Base-by-base conservation (phyloP, 2,888 invertebrate species). In the Hybos culiciformis region DNA sequence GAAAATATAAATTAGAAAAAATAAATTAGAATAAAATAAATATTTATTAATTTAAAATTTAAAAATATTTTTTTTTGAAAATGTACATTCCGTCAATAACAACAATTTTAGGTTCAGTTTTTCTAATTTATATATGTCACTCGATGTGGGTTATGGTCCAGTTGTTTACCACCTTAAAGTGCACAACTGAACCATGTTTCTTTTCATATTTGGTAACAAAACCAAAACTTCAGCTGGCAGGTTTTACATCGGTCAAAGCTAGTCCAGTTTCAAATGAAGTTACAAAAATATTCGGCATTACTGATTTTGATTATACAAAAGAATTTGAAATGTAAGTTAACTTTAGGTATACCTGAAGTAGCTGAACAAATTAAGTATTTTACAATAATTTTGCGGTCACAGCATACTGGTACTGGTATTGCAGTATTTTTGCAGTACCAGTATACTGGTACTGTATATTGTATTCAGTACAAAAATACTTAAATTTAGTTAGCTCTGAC, bases 71-170 rank as follows among this genome's bases (percentile, higher is more conserved):
- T 68, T 60, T 69, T 64, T 31, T 34, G 6, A 50, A 34, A 45
- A 58, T 61, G 58, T 56, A 53, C 31, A 49, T 60, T 59, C 62
- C 75, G 53, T 80, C 81, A 54, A 77, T 75, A 50, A 68, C 74
- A 39, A 64, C 83, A 29, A 64, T 83, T 51, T 54, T 81, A 50
- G 72, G 75, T 45, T 67, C 74, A 55, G 60, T 79, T 52, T 83
- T 85, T 66, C 61, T 78, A 36, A 71, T 70, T 12, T 84, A 84
- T 61, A 76, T 84, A 46, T 63, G 72, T 29, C 76, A 84, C 60
- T 81, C 83, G 42, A 79, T 86, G 62, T 85, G 83, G 72, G 78
- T 77, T 52, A 69, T 86, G 61, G 76, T 77, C 43, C 73, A 77
- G 59, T 72, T 86, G 51, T 86, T 84, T 60, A 74, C 77, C 45